Conservation (phyloP, 2,888 invertebrate species). For the Rotaria sp. region DNA sequence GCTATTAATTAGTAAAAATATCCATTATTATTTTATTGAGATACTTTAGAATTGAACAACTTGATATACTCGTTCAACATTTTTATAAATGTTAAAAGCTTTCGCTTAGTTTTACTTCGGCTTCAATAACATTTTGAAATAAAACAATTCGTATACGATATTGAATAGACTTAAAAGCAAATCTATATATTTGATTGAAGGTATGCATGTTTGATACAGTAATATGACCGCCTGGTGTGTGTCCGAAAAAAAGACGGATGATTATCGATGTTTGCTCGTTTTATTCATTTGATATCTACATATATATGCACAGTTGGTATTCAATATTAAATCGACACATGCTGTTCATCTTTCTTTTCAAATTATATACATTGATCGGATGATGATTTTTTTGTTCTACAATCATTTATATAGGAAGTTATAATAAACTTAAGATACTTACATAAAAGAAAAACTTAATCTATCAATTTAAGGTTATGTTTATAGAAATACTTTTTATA, state of each 20-base stretch:
- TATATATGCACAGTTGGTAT: not conserved
- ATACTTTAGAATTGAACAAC: too few species aligned
- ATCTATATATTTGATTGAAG: not conserved
- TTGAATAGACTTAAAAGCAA: not conserved
- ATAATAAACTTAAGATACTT: too few species aligned
- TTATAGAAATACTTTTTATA: too few species aligned
- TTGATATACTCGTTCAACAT: too few species aligned
- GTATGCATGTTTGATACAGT: not conserved
- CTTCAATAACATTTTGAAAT: not conserved
- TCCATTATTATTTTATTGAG: too few species aligned
- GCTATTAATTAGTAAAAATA: too few species aligned
- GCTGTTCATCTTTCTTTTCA: not conserved
- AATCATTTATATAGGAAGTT: not conserved
- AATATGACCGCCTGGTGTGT: not conserved
- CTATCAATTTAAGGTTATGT: not conserved
- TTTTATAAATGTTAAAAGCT: not conserved
- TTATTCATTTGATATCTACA: not conserved
- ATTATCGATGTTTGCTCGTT: not conserved
- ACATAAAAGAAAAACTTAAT: not conserved
- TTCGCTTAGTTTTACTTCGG: not conserved
- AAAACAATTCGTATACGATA: not conserved
- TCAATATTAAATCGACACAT: not conserved
- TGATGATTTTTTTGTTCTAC: not conserved
- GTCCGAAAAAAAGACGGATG: not conserved
- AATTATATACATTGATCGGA: not conserved